Evolutionary conservation across 2,888 invertebrate species (phyloP).

Genomic region (Epirrhoe tristata): DNA sequence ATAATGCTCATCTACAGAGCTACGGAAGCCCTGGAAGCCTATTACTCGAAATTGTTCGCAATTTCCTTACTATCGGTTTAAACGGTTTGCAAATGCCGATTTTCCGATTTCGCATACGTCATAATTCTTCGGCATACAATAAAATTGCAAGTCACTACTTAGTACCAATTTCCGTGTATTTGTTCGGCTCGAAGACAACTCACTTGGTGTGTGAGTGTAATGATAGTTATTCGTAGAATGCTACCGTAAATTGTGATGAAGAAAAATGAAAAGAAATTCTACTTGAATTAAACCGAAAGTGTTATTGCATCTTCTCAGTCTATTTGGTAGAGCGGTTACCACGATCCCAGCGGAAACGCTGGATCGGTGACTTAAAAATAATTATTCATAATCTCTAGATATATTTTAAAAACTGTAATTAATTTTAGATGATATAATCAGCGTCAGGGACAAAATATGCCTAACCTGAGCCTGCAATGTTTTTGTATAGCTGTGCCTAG

Average conservation of each 20-base stretch:
- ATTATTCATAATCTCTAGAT: no score
- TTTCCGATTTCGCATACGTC: conserved; percentile 82
- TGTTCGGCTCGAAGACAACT: conserved; percentile 57
- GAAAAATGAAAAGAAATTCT: background rate
- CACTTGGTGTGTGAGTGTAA: conserved; percentile 35
- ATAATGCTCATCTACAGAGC: conserved; percentile 24
- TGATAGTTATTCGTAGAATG: conserved; percentile 36
- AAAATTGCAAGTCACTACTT: conserved; percentile 80
- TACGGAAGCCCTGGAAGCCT: conserved; percentile 60
- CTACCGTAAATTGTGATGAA: conserved; percentile 14
- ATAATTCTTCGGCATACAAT: conserved; percentile 83
- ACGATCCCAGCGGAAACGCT: no score
- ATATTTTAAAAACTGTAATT: no score
- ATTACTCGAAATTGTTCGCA: conserved; percentile 81
- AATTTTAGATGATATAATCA: no score
- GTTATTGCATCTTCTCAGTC: no score
- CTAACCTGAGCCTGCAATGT: no score
- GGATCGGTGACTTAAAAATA: no score
- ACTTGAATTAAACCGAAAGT: background rate
- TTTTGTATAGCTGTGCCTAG: no score
- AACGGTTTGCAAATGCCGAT: conserved; percentile 83
- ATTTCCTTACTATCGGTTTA: conserved; percentile 78
- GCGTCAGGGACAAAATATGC: no score
- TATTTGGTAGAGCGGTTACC: no score
- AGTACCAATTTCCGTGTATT: conserved; percentile 68